Base-by-base conservation (phyloP, 1,140 invertebrate genomes). In the Trachymyrmex cornetzi region DNA sequence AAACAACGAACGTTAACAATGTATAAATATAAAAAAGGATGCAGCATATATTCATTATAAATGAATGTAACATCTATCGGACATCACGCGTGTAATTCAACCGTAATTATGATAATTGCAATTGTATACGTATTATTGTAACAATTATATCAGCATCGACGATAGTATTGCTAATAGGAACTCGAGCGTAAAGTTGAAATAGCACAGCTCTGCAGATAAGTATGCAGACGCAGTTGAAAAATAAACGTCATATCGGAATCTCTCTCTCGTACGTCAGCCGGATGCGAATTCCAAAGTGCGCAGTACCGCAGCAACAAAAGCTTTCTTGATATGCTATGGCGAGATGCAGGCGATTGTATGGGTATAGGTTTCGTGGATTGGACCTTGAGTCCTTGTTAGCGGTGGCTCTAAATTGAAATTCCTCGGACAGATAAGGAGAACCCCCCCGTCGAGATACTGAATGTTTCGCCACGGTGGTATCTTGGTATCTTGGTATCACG, bases 341-440 rank as follows among this genome's bases (percentile, higher is more conserved):
- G 38, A 61, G 30, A 84, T 63, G 38, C 80, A 7, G 24, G 53
- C 69, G 55, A 84, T 84, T 84, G 80, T 63, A 61, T 48, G 44
- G 44, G 38, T 84, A 74, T 61, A 74, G 55, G 69, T 84, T 75
- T 74, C 80, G 55, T 61, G 19, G 80, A 84, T 74, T 72, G 55
- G 80, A 75, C 57, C 80, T 74, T 50, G 69, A 61, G 69, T 74
- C 80, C 80, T 84, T 84, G 80, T 84, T 84, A 84, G 80, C 69
- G 34, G 69, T 44, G 69, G 80, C 75, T 84, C 80, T 84, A 84
- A 84, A 84, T 84, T 84, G 80, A 84, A 84, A 84, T 84, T 84
- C 80, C 80, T 84, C 69, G 69, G 80, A 84, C 80, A 75, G 69
- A 84, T 84, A 84, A 82, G 69, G 57, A 27, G n/a, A 74, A 50